Conservation (phyloP, 2,113 vertebrate species). For the Pseudopipra pipra region DNA sequence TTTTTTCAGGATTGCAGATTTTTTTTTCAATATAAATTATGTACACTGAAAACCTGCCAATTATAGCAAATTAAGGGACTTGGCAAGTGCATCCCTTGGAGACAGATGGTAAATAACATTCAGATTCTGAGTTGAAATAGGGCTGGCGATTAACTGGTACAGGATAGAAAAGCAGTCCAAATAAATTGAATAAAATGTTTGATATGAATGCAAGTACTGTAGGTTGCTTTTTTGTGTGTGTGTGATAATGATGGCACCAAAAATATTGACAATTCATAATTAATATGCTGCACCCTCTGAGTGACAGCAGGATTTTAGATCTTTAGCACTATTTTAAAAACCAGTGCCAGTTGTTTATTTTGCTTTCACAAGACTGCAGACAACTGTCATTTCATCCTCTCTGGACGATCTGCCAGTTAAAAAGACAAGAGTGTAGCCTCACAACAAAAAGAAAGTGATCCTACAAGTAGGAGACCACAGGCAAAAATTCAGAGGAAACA, state of each 20-base stretch:
- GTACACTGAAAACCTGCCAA: constrained; percentile 84
- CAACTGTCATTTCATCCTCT: neutral
- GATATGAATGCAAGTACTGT: constrained; percentile 53
- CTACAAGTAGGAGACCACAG: neutral
- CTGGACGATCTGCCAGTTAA: neutral
- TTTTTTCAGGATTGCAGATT: constrained; percentile 73
- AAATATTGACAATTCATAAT: constrained; percentile 68
- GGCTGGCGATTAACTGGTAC: constrained; percentile 75
- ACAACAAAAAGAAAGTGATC: neutral
- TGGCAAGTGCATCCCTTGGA: constrained; percentile 78
- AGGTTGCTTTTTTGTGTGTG: constrained; percentile 17
- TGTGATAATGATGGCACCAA: constrained; percentile 47
- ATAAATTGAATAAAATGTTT: constrained; percentile 75
- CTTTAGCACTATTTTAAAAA: constrained; percentile 34
- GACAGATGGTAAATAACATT: constrained; percentile 86
- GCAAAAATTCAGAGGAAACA: neutral
- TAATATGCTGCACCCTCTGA: constrained; percentile 30
- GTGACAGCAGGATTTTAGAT: constrained; percentile 34
- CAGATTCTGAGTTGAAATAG: constrained; percentile 80
- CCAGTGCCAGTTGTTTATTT: constrained; percentile 46
- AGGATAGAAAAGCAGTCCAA: constrained; percentile 72
- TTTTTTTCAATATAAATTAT: constrained; percentile 77
- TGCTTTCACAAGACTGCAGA: constrained; percentile 14
- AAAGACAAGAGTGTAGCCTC: neutral
- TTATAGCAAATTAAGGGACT: constrained; percentile 83